A percentile compares a stretch with the other conserved stretches of the same genome.
These are phyloP conservation scores for Gopherus flavomarginatus DNA, from an alignment of 2,113 vertebrate genomes.

Conservation along the genomic window DNA sequence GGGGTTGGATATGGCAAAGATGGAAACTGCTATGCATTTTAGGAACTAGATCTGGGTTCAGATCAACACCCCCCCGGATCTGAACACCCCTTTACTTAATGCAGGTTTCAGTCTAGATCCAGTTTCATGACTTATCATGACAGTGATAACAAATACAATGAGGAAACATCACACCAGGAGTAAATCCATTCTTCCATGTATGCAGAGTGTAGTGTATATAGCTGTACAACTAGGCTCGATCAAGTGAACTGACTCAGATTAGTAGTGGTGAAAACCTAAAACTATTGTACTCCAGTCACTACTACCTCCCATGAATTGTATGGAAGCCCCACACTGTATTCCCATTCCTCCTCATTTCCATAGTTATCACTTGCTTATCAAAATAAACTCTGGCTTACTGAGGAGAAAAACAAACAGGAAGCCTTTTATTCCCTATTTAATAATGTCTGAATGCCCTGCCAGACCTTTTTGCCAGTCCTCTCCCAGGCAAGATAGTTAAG, in stretches of 20 bases:
- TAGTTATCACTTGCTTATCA: not conserved
- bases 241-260: not conserved
- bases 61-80: not conserved
- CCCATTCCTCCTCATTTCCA: not conserved
- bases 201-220: not conserved
- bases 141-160: not conserved
- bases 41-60: not conserved
- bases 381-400: not conserved
- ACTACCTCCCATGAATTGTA: not conserved
- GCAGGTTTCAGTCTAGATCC: not conserved
- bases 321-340: not conserved
- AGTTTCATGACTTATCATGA: not conserved
- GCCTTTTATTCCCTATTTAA: not conserved
- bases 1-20: not conserved
- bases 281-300: rapidly evolving
- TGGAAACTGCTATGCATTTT: not conserved
- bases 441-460: not conserved
- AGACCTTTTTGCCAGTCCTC: not conserved
- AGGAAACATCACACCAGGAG: not conserved
- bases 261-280: not conserved
- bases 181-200: rapidly evolving
- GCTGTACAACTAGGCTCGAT: not conserved
- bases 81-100: not conserved
- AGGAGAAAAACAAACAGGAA: rapidly evolving
- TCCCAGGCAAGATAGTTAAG: not conserved